Evolutionary conservation across 2,888 invertebrate species (phyloP), one percentile per base, ranked within the genome.

Genomic region (Iphiclides podalirius): DNA sequence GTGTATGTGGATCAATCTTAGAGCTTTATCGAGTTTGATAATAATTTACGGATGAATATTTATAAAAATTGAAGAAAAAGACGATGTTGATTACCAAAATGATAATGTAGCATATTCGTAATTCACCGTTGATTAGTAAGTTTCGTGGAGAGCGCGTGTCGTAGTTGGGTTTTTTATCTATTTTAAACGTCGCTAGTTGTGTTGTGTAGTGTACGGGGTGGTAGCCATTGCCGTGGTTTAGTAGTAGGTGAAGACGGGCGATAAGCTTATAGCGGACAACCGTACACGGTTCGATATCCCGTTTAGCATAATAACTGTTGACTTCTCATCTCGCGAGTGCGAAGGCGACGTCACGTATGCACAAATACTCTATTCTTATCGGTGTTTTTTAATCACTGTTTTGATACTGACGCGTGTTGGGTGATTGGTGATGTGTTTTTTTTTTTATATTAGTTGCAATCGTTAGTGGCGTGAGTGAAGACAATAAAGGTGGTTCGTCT

Each of bases 21-120:
- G 85, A 88, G 88, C 88, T 88, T 88, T 88, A 88, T 87, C 84
- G 79, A 86, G 85, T 87, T 88, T 87, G 87, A 87, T 88, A 88
- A 87, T 87, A 87, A 88, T 86, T 85, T 86, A 87, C 68, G 79
- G 72, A 78, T 70, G 71, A 72, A 79, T 83, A 82, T 83, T 84
- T 83, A 81, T 80, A 77, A 70, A 73, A 72, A 68, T 3, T 20
- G 20, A 6, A n/a, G 71, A 63, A 60, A 58, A 43, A 58, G 57
- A 59, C 61, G 60, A 57, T 47, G 38, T 9, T 37, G 61, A 66
- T 65, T 63, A 67, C 63, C 60, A 64, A 71, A 67, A 63, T 67
- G 65, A 59, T 62, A 70, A 66, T 58, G 47, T 60, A 73, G 72
- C 59, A 55, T 59, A 57, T 68, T 72, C 70, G 65, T 67, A 68